These are phyloP conservation scores for Diachasmimorpha longicaudata DNA, from an alignment of 1,140 invertebrate genomes.

Conservation along the genomic window DNA sequence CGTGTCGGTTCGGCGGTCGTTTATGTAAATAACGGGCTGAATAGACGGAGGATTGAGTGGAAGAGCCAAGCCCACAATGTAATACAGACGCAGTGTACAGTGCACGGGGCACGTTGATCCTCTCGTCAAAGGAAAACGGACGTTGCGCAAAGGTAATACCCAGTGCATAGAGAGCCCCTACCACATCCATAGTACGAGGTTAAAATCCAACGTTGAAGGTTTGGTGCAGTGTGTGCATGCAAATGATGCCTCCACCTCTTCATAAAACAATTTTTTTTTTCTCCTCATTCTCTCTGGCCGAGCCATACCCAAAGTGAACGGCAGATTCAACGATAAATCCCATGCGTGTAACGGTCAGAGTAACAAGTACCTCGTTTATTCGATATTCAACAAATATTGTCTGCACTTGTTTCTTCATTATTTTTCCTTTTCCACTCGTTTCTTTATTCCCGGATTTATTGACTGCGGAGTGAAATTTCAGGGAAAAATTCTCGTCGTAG, in stretches of 20 bases:
- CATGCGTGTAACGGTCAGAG: slow-evolving; percentile 10
- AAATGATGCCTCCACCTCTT: slow-evolving; percentile 8
- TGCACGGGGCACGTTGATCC: not conserved
- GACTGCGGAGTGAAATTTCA: no score
- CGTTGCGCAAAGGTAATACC: slow-evolving; percentile 9
- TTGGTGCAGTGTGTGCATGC: slow-evolving; percentile 5
- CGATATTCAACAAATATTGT: slow-evolving; percentile 18
- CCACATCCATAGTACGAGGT: not conserved
- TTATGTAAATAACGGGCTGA: slow-evolving; percentile 11
- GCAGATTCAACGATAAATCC: slow-evolving; percentile 8
- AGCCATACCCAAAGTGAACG: slow-evolving; percentile 4
- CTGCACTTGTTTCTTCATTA: slow-evolving; percentile 18
- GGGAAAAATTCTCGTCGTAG: no score
- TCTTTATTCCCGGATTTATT: not conserved
- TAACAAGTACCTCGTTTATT: slow-evolving; percentile 9
- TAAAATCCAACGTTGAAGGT: not conserved
- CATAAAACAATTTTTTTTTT: not conserved
- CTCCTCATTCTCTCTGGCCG: not conserved
- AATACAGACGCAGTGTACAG: not conserved
- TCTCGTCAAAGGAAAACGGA: slow-evolving; percentile 9
- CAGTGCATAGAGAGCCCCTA: not conserved
- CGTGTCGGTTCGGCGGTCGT: not conserved
- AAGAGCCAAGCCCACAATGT: slow-evolving; percentile 5
- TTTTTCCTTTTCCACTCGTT: slow-evolving; percentile 4
- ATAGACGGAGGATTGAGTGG: not conserved